Base-by-base conservation (phyloP, 2,797 vertebrate genomes). In the Ceryle rudis region DNA sequence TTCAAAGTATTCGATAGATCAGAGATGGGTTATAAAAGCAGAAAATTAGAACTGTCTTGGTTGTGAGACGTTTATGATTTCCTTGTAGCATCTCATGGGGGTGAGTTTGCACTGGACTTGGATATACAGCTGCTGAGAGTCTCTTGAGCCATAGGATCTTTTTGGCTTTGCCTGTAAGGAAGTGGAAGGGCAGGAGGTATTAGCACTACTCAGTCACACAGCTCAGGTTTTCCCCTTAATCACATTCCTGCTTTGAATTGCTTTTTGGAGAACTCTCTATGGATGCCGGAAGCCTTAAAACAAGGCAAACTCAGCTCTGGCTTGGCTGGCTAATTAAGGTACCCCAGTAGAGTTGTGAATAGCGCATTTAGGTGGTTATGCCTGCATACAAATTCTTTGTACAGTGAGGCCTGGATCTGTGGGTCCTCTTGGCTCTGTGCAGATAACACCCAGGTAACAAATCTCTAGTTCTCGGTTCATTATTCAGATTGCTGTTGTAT, bases 371-470 rank as follows among this genome's bases (percentile, higher is more conserved):
- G 9, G 22, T 39, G 81, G 1, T 71, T 51, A 1, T 2, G 22
- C 39, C 29, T 69, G 72, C 42, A 7, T 11, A 6, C 55, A 47
- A 16, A 51, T 66, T 57, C 55, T 33, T 33, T 66, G 44, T 61
- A 4, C 0, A 0, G 0, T 33, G 44, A 17, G 52, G 12, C 25
- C 65, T 49, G 29, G 26, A 35, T 51, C 37, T 0, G 0, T 37
- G 22, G 7, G 21, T 93, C 29, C 35, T 71, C 61, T 88, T 11
- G 1, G 35, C 39, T 62, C 46, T 2, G 3, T 47, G 47, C 39
- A 58, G 37, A 2, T 69, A 37, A 55, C 39, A 67, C 25, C 8
- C 44, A 5, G 42, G 15, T 73, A 44, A 39, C 9, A 55, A 10
- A 66, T 86, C 44, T 64, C 31, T 79, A 58, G 42, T 52, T 92